Evolutionary conservation across 2,797 vertebrate genomes (phyloP).

Genomic region (Podargus strigoides): DNA sequence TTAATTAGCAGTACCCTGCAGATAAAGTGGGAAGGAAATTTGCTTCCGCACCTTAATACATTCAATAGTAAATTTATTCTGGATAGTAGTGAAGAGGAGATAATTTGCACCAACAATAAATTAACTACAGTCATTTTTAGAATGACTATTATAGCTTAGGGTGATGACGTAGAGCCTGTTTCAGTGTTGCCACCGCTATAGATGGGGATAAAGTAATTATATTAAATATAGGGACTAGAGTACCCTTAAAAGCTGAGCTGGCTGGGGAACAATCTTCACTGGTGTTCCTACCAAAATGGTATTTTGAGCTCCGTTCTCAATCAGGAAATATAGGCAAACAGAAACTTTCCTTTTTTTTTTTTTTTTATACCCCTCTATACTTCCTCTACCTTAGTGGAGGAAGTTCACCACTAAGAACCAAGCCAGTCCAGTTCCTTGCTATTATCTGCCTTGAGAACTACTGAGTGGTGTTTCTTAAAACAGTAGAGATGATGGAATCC

Average conservation of each 20-base stretch:
- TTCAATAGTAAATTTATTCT: not conserved
- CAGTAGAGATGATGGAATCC: not conserved
- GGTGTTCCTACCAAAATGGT: not conserved
- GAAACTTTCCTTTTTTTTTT: not conserved
- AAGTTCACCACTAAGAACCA: not conserved
- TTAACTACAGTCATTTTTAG: not conserved
- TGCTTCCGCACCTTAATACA: not conserved
- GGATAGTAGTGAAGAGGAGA: not conserved
- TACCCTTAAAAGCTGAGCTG: not conserved
- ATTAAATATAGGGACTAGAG: not conserved
- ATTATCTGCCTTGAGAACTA: not conserved
- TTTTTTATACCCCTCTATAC: not conserved
- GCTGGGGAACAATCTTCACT: not conserved
- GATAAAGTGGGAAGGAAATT: not conserved
- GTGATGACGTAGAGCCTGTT: not conserved
- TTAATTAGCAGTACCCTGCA: not conserved
- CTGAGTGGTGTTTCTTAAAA: not conserved
- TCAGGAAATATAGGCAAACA: not conserved
- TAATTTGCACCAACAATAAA: not conserved
- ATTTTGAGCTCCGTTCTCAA: not conserved
- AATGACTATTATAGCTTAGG: not conserved
- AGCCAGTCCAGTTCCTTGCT: not conserved
- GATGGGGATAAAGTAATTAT: not conserved
- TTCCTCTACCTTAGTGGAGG: not conserved
- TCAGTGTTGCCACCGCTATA: not conserved